Conservation (phyloP, 2,888 invertebrate species). For the Perizoma affinitatum region DNA sequence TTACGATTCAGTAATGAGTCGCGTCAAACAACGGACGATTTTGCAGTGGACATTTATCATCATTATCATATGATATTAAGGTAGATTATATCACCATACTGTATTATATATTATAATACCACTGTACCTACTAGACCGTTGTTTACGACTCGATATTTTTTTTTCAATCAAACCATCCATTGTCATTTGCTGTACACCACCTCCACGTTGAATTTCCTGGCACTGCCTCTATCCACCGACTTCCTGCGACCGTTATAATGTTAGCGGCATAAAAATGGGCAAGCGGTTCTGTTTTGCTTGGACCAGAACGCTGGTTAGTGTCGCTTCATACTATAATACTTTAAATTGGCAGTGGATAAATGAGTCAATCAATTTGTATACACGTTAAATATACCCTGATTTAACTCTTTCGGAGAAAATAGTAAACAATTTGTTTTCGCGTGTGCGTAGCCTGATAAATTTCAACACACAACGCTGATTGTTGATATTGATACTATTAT, state of each 20-base stretch:
- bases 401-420: slow-evolving; percentile 42
- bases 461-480: slow-evolving; percentile 22
- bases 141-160: too few relatives aligned
- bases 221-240: too few relatives aligned
- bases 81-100: too few relatives aligned
- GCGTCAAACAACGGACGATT: too few relatives aligned
- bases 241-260: background rate
- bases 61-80: too few relatives aligned
- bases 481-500: background rate
- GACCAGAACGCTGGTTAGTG: slow-evolving; percentile 43
- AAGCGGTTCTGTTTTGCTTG: slow-evolving; percentile 11
- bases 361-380: slow-evolving; percentile 49
- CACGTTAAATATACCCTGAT: slow-evolving; percentile 46
- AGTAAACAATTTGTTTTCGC: slow-evolving; percentile 42
- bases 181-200: too few relatives aligned
- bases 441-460: slow-evolving; percentile 33
- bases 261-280: background rate
- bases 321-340: slow-evolving; percentile 42
- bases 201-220: too few relatives aligned
- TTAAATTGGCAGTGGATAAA: slow-evolving; percentile 50
- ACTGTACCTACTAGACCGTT: too few relatives aligned
- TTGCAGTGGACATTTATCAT: too few relatives aligned
- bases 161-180: too few relatives aligned
- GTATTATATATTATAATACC: too few relatives aligned
- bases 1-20: too few relatives aligned